A percentile compares a stretch with the other conserved stretches of the same genome.
phyloP scores from a whole-genome alignment of 2,797 vertebrate genomes.

The Tenualosa thibaudeaui region DNA sequence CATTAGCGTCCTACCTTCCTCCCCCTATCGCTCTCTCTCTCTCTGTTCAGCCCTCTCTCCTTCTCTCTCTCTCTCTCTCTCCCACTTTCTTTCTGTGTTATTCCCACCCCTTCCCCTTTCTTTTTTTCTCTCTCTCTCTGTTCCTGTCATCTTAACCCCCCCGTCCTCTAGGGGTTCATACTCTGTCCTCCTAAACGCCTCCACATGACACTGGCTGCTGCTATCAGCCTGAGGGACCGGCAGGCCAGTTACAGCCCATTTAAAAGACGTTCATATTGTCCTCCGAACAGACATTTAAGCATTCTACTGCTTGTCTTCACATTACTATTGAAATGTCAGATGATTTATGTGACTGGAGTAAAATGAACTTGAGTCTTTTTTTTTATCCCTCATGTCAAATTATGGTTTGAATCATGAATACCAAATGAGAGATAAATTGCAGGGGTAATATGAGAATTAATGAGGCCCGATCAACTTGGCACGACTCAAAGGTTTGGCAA shows the following conservation, averaged over 20 bases:
- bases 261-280: background rate
- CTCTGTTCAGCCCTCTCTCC: background rate
- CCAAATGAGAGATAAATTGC: slow-evolving; percentile 8
- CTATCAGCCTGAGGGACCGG: background rate
- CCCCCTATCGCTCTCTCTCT: background rate
- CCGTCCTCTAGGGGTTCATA: background rate
- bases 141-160: background rate
- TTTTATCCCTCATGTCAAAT: background rate
- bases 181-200: background rate
- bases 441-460: background rate
- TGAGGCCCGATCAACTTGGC: slow-evolving; percentile 9
- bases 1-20: background rate
- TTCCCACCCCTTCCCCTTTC: background rate
- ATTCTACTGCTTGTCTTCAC: background rate
- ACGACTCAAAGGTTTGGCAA: background rate
- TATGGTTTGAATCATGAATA: slow-evolving; percentile 17
- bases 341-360: slow-evolving; percentile 7
- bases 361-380: background rate
- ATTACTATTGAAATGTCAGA: slow-evolving; percentile 13
- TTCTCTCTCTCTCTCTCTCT: background rate
- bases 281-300: background rate
- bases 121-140: background rate
- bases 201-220: background rate
- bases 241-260: background rate
- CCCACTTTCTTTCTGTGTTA: background rate